These are phyloP conservation scores for Urocyon cinereoargenteus DNA, from an alignment of 2,797 vertebrate species.

Conservation along the genomic window DNA sequence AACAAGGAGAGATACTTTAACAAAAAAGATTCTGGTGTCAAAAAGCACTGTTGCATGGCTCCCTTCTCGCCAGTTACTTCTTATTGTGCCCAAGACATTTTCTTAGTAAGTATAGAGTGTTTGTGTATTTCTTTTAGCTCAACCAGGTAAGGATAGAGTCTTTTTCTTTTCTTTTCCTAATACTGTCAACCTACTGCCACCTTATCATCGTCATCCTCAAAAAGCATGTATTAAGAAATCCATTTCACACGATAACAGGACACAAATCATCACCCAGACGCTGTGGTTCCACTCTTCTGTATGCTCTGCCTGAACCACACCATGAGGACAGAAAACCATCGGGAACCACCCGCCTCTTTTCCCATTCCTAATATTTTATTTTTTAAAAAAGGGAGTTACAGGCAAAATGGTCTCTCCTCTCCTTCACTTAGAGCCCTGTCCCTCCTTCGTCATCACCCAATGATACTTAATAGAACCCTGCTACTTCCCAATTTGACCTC, in stretches of 20 bases:
- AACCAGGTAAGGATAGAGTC: constrained; percentile 59
- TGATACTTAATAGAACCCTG: not conserved
- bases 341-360: not conserved
- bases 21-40: constrained; percentile 81
- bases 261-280: not conserved
- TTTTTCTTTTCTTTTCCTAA: constrained; percentile 6
- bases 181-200: constrained; percentile 8
- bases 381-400: not conserved
- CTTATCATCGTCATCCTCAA: not conserved
- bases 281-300: not conserved
- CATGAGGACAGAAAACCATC: not conserved
- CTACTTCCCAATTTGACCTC: constrained; percentile 16
- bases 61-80: constrained; percentile 75
- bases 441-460: not conserved
- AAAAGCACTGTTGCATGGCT: constrained; percentile 69
- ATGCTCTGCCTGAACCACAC: not conserved
- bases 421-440: not conserved
- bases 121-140: constrained; percentile 66
- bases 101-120: constrained; percentile 19
- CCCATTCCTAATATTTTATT: not conserved
- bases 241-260: not conserved
- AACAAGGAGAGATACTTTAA: constrained; percentile 79
- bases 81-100: constrained; percentile 74
- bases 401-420: not conserved
- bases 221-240: not conserved